Percentiles rank a stretch among this genome's conserved stretches.
Evolutionary conservation across 2,113 vertebrate genomes (phyloP).

Genomic region (Hydropotes inermis): DNA sequence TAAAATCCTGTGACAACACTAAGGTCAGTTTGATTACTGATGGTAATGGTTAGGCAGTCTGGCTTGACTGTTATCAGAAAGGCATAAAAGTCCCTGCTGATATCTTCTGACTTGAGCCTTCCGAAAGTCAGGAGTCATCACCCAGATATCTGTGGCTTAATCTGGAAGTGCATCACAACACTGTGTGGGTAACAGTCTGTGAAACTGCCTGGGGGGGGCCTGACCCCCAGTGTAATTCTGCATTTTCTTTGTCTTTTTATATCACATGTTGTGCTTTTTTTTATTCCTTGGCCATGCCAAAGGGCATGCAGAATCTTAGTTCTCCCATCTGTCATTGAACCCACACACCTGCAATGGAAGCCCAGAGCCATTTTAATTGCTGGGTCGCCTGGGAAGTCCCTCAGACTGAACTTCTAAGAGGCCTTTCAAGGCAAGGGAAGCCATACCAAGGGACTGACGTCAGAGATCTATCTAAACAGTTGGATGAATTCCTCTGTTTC

Average conservation of each 20-base stretch:
- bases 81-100: background rate
- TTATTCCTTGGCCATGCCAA: background rate
- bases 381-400: background rate
- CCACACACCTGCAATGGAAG: background rate
- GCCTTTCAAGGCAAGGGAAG: background rate
- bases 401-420: background rate
- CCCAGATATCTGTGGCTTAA: background rate
- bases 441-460: background rate
- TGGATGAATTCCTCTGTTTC: background rate
- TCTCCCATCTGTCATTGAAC: background rate
- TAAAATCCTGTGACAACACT: background rate
- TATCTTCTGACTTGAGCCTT: background rate
- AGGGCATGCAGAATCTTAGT: background rate
- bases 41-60: background rate
- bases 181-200: background rate
- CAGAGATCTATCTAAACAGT: background rate
- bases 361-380: background rate
- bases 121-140: background rate
- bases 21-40: background rate
- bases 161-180: background rate
- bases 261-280: background rate
- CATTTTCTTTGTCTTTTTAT: background rate
- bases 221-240: background rate
- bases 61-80: background rate
- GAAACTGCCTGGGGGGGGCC: background rate